phyloP scores from a whole-genome alignment of 2,888 invertebrate genomes.

The Pardosa pseudoannulata region DNA sequence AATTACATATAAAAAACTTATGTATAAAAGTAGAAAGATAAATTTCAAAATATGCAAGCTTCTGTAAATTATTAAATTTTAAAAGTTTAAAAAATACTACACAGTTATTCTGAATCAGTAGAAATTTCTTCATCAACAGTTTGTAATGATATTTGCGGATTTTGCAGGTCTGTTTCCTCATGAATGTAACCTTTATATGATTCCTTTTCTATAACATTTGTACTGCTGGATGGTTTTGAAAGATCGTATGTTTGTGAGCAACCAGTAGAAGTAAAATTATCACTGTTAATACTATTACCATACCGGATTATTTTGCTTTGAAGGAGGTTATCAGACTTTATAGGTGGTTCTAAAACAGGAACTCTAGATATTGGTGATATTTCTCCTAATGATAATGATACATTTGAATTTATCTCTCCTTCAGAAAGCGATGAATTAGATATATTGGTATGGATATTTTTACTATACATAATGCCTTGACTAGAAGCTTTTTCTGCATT shows the following conservation, averaged over 20 bases:
- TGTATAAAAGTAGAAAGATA: too few relatives aligned
- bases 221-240: too few relatives aligned
- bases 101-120: neutral
- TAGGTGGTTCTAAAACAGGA: neutral
- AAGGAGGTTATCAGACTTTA: neutral
- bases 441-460: neutral
- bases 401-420: constrained; percentile 28
- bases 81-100: too few relatives aligned
- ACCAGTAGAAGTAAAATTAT: neutral
- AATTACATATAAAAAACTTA: too few relatives aligned
- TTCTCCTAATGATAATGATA: constrained; percentile 30
- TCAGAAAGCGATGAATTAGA: constrained; percentile 40
- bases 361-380: neutral
- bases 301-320: too few relatives aligned
- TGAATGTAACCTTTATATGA: too few relatives aligned
- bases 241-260: too few relatives aligned
- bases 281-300: too few relatives aligned
- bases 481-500: neutral
- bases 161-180: neutral
- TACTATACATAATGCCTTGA: neutral
- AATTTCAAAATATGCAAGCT: too few relatives aligned
- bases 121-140: constrained; percentile 1
- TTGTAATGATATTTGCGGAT: neutral
- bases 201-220: too few relatives aligned
- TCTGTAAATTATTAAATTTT: too few relatives aligned